Evolutionary conservation across 2,888 invertebrate species (phyloP).

Genomic region (Parasteatoda lunata): DNA sequence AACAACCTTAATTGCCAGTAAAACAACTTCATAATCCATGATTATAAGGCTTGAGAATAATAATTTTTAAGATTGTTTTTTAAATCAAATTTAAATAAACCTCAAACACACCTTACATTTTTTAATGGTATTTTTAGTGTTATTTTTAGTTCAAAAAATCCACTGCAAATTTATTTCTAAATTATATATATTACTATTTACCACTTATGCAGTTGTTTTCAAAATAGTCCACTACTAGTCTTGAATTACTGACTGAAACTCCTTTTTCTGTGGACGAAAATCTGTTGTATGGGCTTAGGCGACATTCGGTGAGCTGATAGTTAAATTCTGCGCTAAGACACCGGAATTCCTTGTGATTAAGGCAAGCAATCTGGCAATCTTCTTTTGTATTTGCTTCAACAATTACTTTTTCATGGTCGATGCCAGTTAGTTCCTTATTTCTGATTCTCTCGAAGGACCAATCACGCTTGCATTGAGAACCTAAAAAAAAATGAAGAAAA

Average conservation of each 20-base stretch:
- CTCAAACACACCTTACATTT: no score
- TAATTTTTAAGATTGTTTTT: no score
- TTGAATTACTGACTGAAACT: constrained; percentile 53
- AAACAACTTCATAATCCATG: no score
- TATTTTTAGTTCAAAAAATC: no score
- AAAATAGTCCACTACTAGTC: constrained; percentile 75
- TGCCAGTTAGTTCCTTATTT: constrained; percentile 70
- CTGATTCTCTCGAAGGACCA: constrained; percentile 74
- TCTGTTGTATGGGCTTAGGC: constrained; percentile 76
- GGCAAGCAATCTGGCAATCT: constrained; percentile 67
- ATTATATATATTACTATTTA: constrained; percentile 70
- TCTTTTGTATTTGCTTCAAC: constrained; percentile 67
- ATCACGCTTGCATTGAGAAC: constrained; percentile 43
- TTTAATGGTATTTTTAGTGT: no score
- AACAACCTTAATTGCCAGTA: no score
- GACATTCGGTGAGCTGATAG: constrained; percentile 75
- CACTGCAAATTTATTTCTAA: no score
- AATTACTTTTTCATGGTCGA: constrained; percentile 56
- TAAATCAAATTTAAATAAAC: no score
- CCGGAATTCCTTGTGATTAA: constrained; percentile 71
- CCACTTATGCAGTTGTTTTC: constrained; percentile 78
- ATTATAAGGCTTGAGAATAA: no score
- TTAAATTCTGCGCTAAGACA: constrained; percentile 77
- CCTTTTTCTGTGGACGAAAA: constrained; percentile 74
- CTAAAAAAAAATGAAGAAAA: constrained; percentile 7